Percentiles rank a stretch among this genome's conserved stretches.
phyloP scores from a whole-genome alignment of 1,140 invertebrate species.

The Papilio aristodemus region DNA sequence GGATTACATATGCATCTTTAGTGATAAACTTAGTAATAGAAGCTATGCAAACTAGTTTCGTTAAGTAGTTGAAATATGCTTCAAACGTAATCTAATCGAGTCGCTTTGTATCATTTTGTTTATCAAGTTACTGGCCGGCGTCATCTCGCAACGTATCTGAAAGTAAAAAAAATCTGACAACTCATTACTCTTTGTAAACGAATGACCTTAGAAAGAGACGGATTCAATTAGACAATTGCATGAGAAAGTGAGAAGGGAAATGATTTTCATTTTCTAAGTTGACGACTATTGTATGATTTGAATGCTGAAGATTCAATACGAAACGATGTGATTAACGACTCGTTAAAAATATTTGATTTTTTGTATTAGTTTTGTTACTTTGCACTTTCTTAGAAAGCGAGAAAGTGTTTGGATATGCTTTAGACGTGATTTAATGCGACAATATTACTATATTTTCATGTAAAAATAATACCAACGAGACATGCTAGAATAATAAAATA shows the following conservation, averaged over 20 bases:
- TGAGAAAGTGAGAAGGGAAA: constrained; percentile 1
- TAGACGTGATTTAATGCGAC: not conserved
- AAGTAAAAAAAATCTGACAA: not conserved
- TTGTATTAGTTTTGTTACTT: not conserved
- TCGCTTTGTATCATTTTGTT: too few species aligned
- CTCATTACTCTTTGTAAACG: not conserved
- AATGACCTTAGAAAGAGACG: constrained; percentile 23
- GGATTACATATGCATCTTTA: too few species aligned
- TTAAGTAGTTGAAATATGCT: too few species aligned
- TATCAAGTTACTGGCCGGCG: too few species aligned
- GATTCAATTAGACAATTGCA: not conserved
- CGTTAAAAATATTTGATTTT: constrained; percentile 5
- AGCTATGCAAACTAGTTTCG: too few species aligned
- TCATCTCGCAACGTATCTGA: not conserved
- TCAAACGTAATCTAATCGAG: too few species aligned
- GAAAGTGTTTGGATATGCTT: not conserved
- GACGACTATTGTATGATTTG: constrained; percentile 5
- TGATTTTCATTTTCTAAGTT: constrained; percentile 22
- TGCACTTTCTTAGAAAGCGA: constrained; percentile 20
- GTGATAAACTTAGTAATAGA: too few species aligned
- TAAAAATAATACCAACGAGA: too few species aligned
- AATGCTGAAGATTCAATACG: not conserved
- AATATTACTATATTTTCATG: too few species aligned
- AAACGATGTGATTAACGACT: constrained; percentile 1
- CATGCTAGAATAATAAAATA: too few species aligned